Conservation (phyloP, 2,113 vertebrate genomes). For the Urocolius indicus region DNA sequence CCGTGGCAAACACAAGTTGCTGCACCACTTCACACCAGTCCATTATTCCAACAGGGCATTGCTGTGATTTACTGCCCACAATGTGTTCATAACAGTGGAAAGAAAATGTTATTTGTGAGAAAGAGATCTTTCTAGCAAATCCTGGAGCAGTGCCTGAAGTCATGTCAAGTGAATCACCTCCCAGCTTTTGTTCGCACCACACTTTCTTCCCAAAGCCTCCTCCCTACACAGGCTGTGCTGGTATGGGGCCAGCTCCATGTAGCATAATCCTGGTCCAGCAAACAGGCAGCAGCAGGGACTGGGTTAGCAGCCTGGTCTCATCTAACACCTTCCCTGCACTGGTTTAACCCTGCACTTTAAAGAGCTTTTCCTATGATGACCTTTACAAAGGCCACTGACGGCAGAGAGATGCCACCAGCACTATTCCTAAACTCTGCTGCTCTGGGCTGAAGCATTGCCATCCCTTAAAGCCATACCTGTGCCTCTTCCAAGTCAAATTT, state of each 20-base stretch:
- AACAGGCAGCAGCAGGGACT: background rate
- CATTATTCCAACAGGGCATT: background rate
- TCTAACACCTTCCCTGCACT: fast-evolving
- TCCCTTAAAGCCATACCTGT: background rate
- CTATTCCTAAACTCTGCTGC: background rate
- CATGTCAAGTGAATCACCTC: fast-evolving
- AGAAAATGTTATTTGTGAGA: background rate
- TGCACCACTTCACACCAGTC: background rate
- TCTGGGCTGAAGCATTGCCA: background rate
- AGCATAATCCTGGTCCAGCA: background rate
- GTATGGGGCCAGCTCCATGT: background rate
- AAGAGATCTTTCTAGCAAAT: background rate
- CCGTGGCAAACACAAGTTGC: background rate
- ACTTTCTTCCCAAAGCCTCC: background rate
- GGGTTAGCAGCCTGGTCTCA: background rate
- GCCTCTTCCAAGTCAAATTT: background rate
- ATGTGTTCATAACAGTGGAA: background rate
- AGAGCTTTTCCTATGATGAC: background rate
- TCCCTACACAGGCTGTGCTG: background rate
- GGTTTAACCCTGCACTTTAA: background rate
- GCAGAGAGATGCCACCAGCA: fast-evolving
- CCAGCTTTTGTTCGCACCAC: background rate
- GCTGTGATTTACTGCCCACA: background rate
- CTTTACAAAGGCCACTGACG: background rate
- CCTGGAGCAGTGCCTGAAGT: background rate